Evolutionary conservation across 2,888 invertebrate species (phyloP), one percentile per base, ranked within the genome.

Genomic region (Tiphia femorata): DNA sequence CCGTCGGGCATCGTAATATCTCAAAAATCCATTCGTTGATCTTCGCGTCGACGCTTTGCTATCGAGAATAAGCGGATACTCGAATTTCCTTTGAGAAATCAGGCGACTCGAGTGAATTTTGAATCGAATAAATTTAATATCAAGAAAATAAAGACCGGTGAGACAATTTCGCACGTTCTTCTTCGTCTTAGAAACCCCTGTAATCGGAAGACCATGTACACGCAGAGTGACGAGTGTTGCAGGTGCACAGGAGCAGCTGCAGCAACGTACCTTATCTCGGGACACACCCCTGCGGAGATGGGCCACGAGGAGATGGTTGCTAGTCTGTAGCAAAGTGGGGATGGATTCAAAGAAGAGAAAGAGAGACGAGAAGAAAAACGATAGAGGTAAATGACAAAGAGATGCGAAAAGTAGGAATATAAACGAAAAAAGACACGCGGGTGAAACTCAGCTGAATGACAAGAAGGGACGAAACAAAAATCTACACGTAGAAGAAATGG

Each of bases 201-300:
- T 20, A 49, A 23, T 37, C 48, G 43, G 10, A 12, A 14, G 10
- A 21, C 23, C 7, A 33, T 14, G n/a, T n/a, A 6, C 25, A 41
- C 27, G 52, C 12, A 35, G 27, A 33, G 33, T 3, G n/a, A n/a
- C n/a, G 33, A 12, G 59, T 52, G 62, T 61, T 54, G 62, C 61
- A 49, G 58, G 41, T 51, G 60, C 35, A 58, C 64, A 62, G 64
- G 65, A 64, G 64, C 63, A 40, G 12, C 25, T 10, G 49, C 62
- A 42, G 62, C 50, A 47, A 57, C 56, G 64, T 51, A 65, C 56
- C 60, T 72, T 74, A 68, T 68, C 66, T 66, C 44, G 48, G 59
- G 70, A 68, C 66, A 73, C 66, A 73, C 65, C 70, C 72, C 62
- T 50, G 53, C 60, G 60, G 43, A 57, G 56, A 59, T 47, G 57